Evolutionary conservation across 2,888 invertebrate species (phyloP).

Genomic region (Vanessa cardui): DNA sequence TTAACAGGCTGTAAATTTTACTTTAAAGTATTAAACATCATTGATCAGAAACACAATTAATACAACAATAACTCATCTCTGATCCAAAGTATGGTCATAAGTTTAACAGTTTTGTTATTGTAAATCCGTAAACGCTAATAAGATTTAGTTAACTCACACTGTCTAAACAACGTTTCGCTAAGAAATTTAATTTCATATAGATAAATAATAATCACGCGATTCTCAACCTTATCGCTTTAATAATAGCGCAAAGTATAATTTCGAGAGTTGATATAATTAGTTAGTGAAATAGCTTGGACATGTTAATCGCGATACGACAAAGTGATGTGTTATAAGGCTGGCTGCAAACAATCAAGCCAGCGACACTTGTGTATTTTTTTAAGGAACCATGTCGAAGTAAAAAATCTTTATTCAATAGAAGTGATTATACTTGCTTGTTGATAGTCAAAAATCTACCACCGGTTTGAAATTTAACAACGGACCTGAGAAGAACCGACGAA

Average conservation of each 20-base stretch:
- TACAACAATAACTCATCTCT: background rate
- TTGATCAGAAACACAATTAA: background rate
- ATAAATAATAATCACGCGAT: background rate
- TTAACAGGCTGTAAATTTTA: no score
- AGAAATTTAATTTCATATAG: slow-evolving; percentile 25
- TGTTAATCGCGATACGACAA: slow-evolving; percentile 63
- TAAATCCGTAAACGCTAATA: slow-evolving; percentile 27
- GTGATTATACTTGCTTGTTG: no score
- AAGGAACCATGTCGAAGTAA: no score
- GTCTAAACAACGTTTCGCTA: slow-evolving; percentile 35
- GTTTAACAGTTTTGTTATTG: slow-evolving; percentile 18
- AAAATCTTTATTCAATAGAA: no score
- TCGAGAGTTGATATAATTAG: slow-evolving; percentile 36
- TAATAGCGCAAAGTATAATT: slow-evolving; percentile 12
- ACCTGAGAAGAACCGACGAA: no score
- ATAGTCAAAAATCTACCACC: no score
- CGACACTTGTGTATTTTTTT: background rate
- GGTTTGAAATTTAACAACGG: no score
- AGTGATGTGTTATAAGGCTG: slow-evolving; percentile 55
- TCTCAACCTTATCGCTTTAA: slow-evolving; percentile 25
- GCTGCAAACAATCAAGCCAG: slow-evolving; percentile 24
- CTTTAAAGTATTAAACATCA: background rate
- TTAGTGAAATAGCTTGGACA: slow-evolving; percentile 56
- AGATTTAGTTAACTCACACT: slow-evolving; percentile 23
- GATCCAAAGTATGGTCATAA: slow-evolving; percentile 14